Evolutionary conservation across 2,113 vertebrate genomes (phyloP).

Genomic region (Spea multiplicata): DNA sequence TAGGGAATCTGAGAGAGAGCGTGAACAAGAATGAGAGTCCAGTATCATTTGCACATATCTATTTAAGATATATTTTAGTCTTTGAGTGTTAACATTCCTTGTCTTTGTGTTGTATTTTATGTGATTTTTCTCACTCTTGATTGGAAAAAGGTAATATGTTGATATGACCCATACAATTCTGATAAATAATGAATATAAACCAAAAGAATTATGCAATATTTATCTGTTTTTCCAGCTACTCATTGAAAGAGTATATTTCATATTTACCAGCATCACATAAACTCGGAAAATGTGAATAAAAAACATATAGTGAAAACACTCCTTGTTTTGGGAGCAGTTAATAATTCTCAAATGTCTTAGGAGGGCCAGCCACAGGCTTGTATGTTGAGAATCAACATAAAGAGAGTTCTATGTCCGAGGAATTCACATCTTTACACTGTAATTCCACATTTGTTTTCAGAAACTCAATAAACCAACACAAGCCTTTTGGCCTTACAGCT

Average conservation of each 20-base stretch:
- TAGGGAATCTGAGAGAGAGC: too few relatives aligned
- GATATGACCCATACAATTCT: too few relatives aligned
- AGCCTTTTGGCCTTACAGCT: background rate
- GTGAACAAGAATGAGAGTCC: too few relatives aligned
- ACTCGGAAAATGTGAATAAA: slow-evolving; percentile 22
- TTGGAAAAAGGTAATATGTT: too few relatives aligned
- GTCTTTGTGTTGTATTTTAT: too few relatives aligned
- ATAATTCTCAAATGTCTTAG: slow-evolving; percentile 11
- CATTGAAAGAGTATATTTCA: background rate
- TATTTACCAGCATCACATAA: background rate
- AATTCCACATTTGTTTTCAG: slow-evolving; percentile 17
- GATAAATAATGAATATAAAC: too few relatives aligned
- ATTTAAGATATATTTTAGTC: too few relatives aligned
- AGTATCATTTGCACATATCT: too few relatives aligned
- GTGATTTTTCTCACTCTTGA: too few relatives aligned
- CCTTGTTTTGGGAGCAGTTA: background rate
- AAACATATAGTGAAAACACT: background rate
- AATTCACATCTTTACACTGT: slow-evolving; percentile 8
- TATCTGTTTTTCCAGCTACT: background rate
- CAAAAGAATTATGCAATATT: background rate
- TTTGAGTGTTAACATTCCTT: too few relatives aligned
- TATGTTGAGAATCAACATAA: slow-evolving; percentile 1
- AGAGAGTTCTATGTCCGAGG: slow-evolving; percentile 1
- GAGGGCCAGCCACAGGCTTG: background rate
- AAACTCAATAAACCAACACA: background rate